These are phyloP conservation scores for Rhincodon typus DNA, from an alignment of 2,797 vertebrate genomes.

Conservation along the genomic window DNA sequence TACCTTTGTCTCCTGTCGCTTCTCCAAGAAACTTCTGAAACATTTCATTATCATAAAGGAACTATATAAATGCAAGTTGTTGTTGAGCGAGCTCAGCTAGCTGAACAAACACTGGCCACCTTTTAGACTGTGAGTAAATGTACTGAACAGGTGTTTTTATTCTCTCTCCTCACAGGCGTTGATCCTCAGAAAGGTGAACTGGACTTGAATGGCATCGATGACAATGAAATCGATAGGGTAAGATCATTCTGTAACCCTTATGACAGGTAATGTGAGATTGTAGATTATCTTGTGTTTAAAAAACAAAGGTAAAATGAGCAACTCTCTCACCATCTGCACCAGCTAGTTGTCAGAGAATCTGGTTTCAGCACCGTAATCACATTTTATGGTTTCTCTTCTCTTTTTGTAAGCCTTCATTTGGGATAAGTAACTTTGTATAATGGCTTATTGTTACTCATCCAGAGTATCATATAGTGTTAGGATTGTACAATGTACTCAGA, in stretches of 20 bases:
- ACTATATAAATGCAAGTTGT: not conserved
- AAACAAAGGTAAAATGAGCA: not conserved
- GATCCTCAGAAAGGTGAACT: slow-evolving; percentile 73
- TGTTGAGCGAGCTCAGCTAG: not conserved
- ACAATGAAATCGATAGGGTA: slow-evolving; percentile 88
- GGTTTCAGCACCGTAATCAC: slow-evolving; percentile 4
- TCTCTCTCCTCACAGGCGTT: slow-evolving; percentile 57
- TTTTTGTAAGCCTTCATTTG: not conserved
- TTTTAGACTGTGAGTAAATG: not conserved
- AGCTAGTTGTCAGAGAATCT: not conserved
- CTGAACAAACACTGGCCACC: not conserved
- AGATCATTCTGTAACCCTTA: not conserved
- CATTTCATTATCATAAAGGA: not conserved
- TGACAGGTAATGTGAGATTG: not conserved
- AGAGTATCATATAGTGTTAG: not conserved
- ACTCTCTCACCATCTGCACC: not conserved
- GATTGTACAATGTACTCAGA: not conserved
- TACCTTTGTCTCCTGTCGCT: not conserved
- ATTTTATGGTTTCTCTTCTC: not conserved
- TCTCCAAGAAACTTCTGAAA: not conserved
- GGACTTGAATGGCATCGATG: slow-evolving; percentile 91
- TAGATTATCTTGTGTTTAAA: not conserved
- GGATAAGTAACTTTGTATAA: slow-evolving; percentile 23
- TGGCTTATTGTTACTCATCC: slow-evolving; percentile 15
- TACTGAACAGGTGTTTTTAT: not conserved